Conservation (phyloP, 2,797 vertebrate species). For the Fistularia tabacaria region DNA sequence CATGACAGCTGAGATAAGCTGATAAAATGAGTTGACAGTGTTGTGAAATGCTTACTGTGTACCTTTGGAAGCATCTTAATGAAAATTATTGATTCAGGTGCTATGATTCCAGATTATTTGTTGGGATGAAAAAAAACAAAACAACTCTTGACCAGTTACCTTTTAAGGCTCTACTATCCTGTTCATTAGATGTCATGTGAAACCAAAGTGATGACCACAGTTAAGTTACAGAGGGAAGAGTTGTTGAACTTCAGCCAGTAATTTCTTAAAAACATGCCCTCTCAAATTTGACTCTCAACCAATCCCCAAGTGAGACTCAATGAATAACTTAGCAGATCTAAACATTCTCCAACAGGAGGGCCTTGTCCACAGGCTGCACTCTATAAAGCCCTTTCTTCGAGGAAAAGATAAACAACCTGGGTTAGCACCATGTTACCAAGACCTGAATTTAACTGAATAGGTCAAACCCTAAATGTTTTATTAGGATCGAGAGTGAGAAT, state of each 20-base stretch:
- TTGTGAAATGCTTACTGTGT: too few relatives aligned
- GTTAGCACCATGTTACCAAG: constrained; percentile 42
- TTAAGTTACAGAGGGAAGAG: constrained; percentile 27
- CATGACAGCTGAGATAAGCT: too few relatives aligned
- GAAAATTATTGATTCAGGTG: too few relatives aligned
- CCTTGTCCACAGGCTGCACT: constrained; percentile 41
- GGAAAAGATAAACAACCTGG: constrained; percentile 36
- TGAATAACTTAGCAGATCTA: constrained; percentile 57
- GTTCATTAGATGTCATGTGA: constrained; percentile 13
- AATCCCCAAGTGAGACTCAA: constrained; percentile 34
- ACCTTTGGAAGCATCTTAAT: too few relatives aligned
- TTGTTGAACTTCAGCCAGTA: constrained; percentile 47
- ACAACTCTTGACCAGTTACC: too few relatives aligned
- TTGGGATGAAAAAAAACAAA: too few relatives aligned
- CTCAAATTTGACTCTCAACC: constrained; percentile 50
- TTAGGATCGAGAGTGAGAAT: neutral
- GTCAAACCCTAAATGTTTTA: constrained; percentile 25
- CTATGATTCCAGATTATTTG: too few relatives aligned
- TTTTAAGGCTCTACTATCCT: too few relatives aligned
- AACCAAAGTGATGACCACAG: constrained; percentile 31
- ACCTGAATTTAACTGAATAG: constrained; percentile 14
- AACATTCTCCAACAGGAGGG: constrained; percentile 33
- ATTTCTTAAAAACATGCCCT: constrained; percentile 41
- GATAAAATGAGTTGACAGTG: too few relatives aligned
- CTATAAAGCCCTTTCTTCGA: constrained; percentile 37